Evolutionary conservation across 2,888 invertebrate species (phyloP), one percentile per base, ranked within the genome.

Genomic region (Coremacera marginata): DNA sequence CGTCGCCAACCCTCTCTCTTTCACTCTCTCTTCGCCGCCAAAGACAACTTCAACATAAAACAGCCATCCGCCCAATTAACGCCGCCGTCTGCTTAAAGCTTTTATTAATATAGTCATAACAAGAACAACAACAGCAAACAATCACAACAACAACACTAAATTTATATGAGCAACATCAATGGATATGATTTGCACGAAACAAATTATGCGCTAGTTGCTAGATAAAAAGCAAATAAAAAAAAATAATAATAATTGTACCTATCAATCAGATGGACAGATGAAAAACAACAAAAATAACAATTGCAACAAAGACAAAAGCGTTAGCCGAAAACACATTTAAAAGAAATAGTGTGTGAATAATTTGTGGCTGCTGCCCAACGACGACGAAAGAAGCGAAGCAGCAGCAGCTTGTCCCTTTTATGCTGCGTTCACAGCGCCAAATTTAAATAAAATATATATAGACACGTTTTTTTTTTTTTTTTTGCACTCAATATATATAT

Each of bases 21-120:
- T 31, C 31, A n/a, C n/a, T 37, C 31, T 31, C 31, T 31, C 31
- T 37, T 5, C 37, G 1, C 8, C 37, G 37, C 5, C 37, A 37
- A 37, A 37, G 7, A 37, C 8, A 37, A 37, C 37, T 4, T 2
- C 44, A 55, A 19, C 63, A 63, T 31, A n/a, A 27, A 63, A 63
- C 25, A 55, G 31, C 34, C 44, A 68, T 68, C 51, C 68, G 68
- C 25, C 68, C 68, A 51, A 34, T 71, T 37, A 57, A 51, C 57
- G 62, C 25, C 57, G 62, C 25, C 60, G 34, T 72, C 72, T 62
- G 72, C 25, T 72, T 34, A 16, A 44, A 37, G 62, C 57, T 44
- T 60, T 51, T 57, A 71, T 34, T 9, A 60, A 71, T 27, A 31
- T 62, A n/a, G 57, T 27, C 37, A 72, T 49, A 25, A 72, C 16